Percentiles rank a stretch among this genome's conserved stretches.
phyloP scores from a whole-genome alignment of 1,140 invertebrate genomes.

The Mesaphorura yosii region DNA sequence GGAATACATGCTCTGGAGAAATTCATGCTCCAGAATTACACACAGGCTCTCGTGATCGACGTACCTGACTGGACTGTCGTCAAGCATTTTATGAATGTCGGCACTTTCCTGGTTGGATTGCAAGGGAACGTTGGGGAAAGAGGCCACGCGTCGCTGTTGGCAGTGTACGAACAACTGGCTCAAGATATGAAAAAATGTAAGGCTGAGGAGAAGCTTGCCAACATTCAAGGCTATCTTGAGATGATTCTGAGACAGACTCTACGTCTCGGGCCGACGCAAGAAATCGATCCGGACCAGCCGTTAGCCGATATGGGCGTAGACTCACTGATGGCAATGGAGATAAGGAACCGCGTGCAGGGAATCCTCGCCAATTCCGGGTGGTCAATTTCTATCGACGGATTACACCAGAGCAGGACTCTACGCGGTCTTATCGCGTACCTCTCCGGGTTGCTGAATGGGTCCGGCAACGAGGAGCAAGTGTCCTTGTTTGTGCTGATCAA shows the following conservation, averaged over 20 bases:
- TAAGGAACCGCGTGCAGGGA: slow-evolving; percentile 11
- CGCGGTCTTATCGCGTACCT: too few relatives aligned
- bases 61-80: slow-evolving; percentile 2
- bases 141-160: not conserved
- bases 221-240: not conserved
- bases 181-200: not conserved
- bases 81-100: not conserved
- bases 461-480: too few relatives aligned
- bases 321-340: slow-evolving; percentile 13
- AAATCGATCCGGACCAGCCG: slow-evolving; percentile 7
- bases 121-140: not conserved
- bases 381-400: too few relatives aligned
- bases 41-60: not conserved
- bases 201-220: not conserved
- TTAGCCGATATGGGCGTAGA: slow-evolving; percentile 19
- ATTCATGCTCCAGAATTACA: not conserved
- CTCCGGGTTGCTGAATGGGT: too few relatives aligned
- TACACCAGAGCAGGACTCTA: too few relatives aligned
- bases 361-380: slow-evolving; percentile 12
- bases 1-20: not conserved
- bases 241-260: not conserved
- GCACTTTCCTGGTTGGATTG: not conserved
- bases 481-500: too few relatives aligned
- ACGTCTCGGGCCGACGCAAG: not conserved
- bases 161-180: not conserved